Evolutionary conservation across 2,797 vertebrate genomes (phyloP), one percentile per base, ranked within the genome.

Genomic region (Sarcophilus harrisii): DNA sequence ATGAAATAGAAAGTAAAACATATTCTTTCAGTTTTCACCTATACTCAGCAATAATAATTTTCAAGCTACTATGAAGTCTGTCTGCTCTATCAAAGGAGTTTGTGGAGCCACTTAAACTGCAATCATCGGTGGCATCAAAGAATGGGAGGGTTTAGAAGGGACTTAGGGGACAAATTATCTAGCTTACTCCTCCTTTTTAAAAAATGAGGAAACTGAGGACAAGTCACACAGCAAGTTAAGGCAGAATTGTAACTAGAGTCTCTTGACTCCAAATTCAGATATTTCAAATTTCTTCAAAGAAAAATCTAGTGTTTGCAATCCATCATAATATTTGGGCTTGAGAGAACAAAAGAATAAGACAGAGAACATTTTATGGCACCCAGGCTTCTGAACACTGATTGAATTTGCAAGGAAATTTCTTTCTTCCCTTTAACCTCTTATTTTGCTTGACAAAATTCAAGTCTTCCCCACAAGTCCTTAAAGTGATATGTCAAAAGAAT

Each of bases 371-470:
- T 58, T 66, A 45, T 13, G 60, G 12, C 16, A 93, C 57, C 4
- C n/a, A 81, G 95, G 55, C n/a, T 49, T 49, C 49, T 54, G 32
- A 93, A 90, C 52, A 95, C 4, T 66, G 38, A 92, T 27, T 45
- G 81, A 87, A 93, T 57, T 58, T 90, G 45, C 21, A 90, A 94
- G 12, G 91, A 49, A 87, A 90, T 24, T 66, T 0, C 62, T 58
- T 92, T 91, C 87, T 38, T 94, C 66, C 59, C 27, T 73, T 3
- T 54, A 93, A 59, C 62, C 38, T 91, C 1, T 58, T 95, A 27
- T 32, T 93, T 94, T 94, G 90, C 29, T 54, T 91, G 29, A 91
- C 29, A 49, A 92, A 95, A 91, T 57, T 60, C 27, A 94, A 54
- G 94, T 92, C 28, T 92, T 29, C 6, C n/a, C n/a, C 4, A 93